These are phyloP conservation scores for Onychomys torridus DNA, from an alignment of 2,797 vertebrate species.

Conservation along the genomic window DNA sequence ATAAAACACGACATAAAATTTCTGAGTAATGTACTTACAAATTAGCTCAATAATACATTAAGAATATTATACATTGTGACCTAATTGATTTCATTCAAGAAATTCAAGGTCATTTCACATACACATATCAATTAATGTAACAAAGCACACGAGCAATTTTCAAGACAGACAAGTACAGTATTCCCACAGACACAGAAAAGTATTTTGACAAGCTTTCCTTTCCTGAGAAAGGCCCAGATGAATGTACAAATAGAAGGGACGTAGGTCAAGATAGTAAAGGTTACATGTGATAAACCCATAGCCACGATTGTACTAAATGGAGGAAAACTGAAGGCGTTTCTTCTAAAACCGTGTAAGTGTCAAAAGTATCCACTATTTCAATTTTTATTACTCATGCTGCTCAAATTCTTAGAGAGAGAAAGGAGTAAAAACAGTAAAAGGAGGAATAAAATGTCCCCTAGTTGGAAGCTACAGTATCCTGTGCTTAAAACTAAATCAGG, in stretches of 20 bases:
- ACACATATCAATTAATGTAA: not conserved
- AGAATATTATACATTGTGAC: not conserved
- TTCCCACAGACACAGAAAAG: not conserved
- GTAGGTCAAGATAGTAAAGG: not conserved
- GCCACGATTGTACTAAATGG: not conserved
- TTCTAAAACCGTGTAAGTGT: not conserved
- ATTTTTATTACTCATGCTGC: not conserved
- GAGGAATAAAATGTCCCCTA: not conserved
- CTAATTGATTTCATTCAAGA: not conserved
- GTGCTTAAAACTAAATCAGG: not conserved
- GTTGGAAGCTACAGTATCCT: not conserved
- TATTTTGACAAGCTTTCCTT: not conserved
- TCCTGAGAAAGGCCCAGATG: not conserved
- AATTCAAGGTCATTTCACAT: not conserved
- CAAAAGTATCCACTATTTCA: not conserved
- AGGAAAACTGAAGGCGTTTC: not conserved
- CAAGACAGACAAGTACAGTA: not conserved
- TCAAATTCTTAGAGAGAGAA: not conserved
- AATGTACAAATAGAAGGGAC: not conserved
- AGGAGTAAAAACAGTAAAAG: not conserved
- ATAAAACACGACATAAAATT: not conserved
- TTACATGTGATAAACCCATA: not conserved
- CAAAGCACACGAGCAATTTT: not conserved
- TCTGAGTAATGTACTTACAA: not conserved
- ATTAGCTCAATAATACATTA: too few species aligned